Conservation (phyloP, 2,113 vertebrate genomes). For the Mobula hypostoma region DNA sequence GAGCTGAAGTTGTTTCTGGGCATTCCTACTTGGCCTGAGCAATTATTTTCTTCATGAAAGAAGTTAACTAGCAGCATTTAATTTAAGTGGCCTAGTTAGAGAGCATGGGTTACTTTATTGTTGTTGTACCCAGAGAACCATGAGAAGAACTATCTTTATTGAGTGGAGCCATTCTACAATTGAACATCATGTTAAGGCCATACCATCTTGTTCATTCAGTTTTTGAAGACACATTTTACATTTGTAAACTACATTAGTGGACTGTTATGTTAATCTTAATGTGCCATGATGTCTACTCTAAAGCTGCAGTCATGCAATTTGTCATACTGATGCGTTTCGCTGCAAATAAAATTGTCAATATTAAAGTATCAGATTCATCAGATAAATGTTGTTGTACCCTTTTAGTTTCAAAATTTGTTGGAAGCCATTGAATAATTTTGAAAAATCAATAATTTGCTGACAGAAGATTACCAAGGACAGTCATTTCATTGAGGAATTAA, state of each 20-base stretch:
- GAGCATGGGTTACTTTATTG: no score
- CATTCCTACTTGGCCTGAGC: not conserved
- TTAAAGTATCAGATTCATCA: not conserved
- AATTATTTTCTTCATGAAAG: not conserved
- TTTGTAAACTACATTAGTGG: no score
- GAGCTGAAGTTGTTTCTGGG: not conserved
- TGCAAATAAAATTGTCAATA: not conserved
- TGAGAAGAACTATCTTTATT: no score
- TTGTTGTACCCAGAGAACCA: no score
- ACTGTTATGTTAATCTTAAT: not conserved
- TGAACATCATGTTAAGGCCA: no score
- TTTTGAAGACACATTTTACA: no score
- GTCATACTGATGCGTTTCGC: not conserved
- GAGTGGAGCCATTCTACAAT: no score
- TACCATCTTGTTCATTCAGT: no score
- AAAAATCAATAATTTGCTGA: not conserved
- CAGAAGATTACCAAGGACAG: not conserved
- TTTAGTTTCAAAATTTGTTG: not conserved
- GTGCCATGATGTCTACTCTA: not conserved
- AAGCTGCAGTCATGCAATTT: not conserved
- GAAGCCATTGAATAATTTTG: not conserved
- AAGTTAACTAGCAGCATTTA: not conserved
- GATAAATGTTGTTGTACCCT: not conserved
- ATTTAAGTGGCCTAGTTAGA: not conserved
- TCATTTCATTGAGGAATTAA: not conserved